A percentile compares a stretch with the other conserved stretches of the same genome.
Conservation (phyloP, 2,113 vertebrate species). For the Mirounga angustirostris region DNA sequence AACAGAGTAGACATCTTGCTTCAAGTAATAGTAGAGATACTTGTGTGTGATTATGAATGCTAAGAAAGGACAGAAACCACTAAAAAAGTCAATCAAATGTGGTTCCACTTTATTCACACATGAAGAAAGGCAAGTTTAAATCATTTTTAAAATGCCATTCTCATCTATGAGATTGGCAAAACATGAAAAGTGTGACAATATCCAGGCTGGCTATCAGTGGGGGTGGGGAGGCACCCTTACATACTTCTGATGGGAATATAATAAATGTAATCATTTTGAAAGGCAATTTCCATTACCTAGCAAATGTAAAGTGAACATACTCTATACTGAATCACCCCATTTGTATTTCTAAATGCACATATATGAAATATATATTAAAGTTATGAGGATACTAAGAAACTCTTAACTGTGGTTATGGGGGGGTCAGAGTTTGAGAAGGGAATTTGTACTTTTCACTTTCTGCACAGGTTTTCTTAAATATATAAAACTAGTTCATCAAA, state of each 20-base stretch:
- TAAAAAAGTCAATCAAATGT: neutral
- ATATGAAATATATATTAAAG: neutral
- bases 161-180: neutral
- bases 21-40: neutral
- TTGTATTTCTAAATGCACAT: neutral
- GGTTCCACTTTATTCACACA: neutral
- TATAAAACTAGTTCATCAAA: constrained; percentile 40
- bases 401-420: neutral
- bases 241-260: neutral
- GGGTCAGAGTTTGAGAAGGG: neutral
- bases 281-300: neutral
- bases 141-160: neutral
- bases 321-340: neutral
- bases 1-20: neutral
- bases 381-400: neutral
- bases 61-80: neutral
- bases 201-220: neutral
- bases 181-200: neutral
- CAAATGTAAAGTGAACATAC: neutral
- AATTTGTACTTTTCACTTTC: constrained; percentile 8
- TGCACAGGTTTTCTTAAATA: neutral
- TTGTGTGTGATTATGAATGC: neutral
- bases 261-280: neutral
- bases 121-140: neutral
- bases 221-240: neutral